Evolutionary conservation across 30 jellyfish, hydroid and myxozoan genomes (phyloP).

Genomic region (Rhopilema esculentum): DNA sequence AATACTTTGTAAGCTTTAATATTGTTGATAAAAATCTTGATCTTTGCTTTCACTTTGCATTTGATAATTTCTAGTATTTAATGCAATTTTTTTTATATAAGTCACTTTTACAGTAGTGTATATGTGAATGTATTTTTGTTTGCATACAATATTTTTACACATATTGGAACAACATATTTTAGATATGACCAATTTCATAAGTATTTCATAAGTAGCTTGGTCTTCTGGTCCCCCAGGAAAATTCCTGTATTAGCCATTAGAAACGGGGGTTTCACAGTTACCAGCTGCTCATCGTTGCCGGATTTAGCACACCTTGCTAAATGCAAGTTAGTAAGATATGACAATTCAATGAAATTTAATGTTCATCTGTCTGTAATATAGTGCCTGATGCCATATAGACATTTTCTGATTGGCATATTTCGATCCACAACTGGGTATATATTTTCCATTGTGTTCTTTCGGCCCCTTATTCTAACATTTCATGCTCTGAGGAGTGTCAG

Average conservation of each 20-base stretch:
- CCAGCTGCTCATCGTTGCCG: constrained; percentile 30
- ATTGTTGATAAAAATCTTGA: no score
- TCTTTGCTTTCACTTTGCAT: no score
- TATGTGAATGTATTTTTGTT: no score
- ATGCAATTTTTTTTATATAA: no score
- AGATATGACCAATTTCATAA: no score
- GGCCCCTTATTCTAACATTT: neutral
- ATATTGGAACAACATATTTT: no score
- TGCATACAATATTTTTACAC: no score
- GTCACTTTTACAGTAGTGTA: no score
- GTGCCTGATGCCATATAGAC: neutral
- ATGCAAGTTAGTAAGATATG: neutral
- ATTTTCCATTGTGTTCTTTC: neutral
- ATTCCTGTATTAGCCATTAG: constrained; percentile 22
- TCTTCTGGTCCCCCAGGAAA: constrained; percentile 16
- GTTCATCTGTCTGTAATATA: neutral
- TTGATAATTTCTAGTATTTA: no score
- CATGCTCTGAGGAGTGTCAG: no score
- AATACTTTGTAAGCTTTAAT: no score
- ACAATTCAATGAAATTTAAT: neutral
- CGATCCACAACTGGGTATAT: neutral
- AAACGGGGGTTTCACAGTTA: constrained; percentile 35
- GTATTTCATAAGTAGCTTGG: no score
- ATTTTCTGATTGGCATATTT: neutral
- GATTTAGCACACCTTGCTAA: constrained; percentile 1